Evolutionary conservation across 2,113 vertebrate species (phyloP).

Genomic region (Scophthalmus maximus): DNA sequence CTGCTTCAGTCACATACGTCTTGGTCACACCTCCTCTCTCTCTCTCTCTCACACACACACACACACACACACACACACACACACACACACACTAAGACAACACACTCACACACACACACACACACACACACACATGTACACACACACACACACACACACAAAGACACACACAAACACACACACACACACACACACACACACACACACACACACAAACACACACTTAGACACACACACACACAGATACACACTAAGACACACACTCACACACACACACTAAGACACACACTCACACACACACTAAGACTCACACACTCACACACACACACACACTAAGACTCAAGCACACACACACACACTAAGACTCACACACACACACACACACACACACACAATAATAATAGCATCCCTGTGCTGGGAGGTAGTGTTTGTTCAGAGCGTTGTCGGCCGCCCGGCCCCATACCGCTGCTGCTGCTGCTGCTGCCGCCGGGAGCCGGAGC

Average conservation of each 20-base stretch:
- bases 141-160: too few relatives aligned
- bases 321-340: slow-evolving; percentile 5
- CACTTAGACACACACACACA: slow-evolving; percentile 1
- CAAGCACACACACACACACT: slow-evolving; percentile 17
- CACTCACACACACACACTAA: slow-evolving; percentile 6
- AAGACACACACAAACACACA: too few relatives aligned
- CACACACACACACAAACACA: slow-evolving; percentile 5
- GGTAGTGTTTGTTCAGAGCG: slow-evolving; percentile 65
- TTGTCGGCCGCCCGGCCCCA: slow-evolving; percentile 40
- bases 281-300: neutral
- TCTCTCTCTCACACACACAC: slow-evolving; percentile 1
- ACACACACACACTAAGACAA: slow-evolving; percentile 28
- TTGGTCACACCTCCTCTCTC: neutral
- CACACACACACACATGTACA: slow-evolving; percentile 4
- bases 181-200: slow-evolving; percentile 11
- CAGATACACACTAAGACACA: too few relatives aligned
- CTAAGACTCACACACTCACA: slow-evolving; percentile 11
- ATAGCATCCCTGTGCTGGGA: slow-evolving; percentile 39
- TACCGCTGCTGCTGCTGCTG: too few relatives aligned
- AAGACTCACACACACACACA: slow-evolving; percentile 12
- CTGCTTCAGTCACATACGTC: slow-evolving; percentile 41
- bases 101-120: slow-evolving; percentile 2
- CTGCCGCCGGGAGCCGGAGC: slow-evolving; percentile 43
- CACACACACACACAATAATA: slow-evolving; percentile 23
- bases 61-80: slow-evolving; percentile 5